phyloP scores from a whole-genome alignment of 2,888 invertebrate genomes.

The Adineta ricciae region DNA sequence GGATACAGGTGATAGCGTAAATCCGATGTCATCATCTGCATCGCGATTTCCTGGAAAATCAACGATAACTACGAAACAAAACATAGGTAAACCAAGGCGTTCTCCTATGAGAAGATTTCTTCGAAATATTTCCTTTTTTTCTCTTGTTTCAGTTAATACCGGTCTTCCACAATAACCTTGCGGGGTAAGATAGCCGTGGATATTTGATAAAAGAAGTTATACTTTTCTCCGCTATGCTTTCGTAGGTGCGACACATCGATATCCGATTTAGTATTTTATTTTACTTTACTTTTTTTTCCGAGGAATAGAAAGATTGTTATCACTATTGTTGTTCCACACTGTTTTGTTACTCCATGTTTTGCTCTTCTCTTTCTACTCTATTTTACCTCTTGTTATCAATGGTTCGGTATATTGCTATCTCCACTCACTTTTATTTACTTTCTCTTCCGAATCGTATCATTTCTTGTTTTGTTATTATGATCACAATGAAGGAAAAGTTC shows the following conservation, averaged over 20 bases:
- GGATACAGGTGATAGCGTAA: not conserved
- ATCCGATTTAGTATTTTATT: too few relatives aligned
- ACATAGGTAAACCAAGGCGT: not conserved
- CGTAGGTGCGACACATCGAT: not conserved
- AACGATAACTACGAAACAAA: not conserved
- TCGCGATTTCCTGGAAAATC: not conserved
- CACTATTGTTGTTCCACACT: not conserved
- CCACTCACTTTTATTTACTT: not conserved
- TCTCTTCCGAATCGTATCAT: not conserved
- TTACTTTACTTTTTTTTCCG: not conserved
- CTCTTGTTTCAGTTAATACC: not conserved
- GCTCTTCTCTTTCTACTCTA: not conserved
- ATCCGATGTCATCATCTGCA: not conserved
- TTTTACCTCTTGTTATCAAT: not conserved
- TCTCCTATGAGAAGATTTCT: not conserved
- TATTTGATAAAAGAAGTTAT: not conserved
- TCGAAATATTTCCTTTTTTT: too few relatives aligned
- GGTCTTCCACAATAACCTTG: not conserved
- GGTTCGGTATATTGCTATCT: not conserved
- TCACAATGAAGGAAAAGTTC: not conserved
- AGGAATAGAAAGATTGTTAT: not conserved
- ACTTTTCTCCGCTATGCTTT: not conserved
- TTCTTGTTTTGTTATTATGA: not conserved
- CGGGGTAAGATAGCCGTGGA: not conserved
- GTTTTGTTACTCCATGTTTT: not conserved